phyloP scores from a whole-genome alignment of 2,888 invertebrate genomes.

The Drosophila emarginata region DNA sequence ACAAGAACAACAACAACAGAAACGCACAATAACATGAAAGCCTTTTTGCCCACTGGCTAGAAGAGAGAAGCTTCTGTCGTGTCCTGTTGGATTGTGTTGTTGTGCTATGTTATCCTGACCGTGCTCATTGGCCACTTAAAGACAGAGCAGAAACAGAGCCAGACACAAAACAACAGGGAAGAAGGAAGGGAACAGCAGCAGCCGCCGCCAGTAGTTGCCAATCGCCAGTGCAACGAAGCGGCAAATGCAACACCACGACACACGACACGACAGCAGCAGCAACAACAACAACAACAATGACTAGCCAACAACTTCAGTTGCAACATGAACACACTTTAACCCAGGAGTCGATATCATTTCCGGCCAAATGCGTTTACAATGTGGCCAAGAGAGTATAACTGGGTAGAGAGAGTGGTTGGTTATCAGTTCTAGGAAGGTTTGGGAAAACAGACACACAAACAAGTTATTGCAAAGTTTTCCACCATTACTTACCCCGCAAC shows the following conservation, averaged over 20 bases:
- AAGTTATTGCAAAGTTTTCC: slow-evolving; percentile 33
- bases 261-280: slow-evolving; percentile 39
- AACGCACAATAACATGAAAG: slow-evolving; percentile 2
- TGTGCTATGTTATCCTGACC: slow-evolving; percentile 46
- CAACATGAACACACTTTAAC: slow-evolving; percentile 63
- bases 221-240: slow-evolving; percentile 72
- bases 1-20: not conserved
- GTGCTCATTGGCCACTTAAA: slow-evolving; percentile 70
- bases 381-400: slow-evolving; percentile 42
- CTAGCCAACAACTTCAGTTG: slow-evolving; percentile 37
- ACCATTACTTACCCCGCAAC: slow-evolving; percentile 14
- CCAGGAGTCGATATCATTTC: slow-evolving; percentile 73
- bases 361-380: slow-evolving; percentile 72
- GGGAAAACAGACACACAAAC: slow-evolving; percentile 4
- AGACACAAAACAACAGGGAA: slow-evolving; percentile 1
- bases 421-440: not conserved
- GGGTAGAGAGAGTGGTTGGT: not conserved
- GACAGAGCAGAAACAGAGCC: slow-evolving; percentile 46
- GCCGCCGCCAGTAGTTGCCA: slow-evolving; percentile 41
- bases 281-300: slow-evolving; percentile 24
- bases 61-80: slow-evolving; percentile 7
- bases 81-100: slow-evolving; percentile 6
- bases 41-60: not conserved
- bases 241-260: slow-evolving; percentile 74
- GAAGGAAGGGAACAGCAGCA: slow-evolving; percentile 31